Conservation (phyloP, 2,113 vertebrate species). For the Delphinapterus leucas region DNA sequence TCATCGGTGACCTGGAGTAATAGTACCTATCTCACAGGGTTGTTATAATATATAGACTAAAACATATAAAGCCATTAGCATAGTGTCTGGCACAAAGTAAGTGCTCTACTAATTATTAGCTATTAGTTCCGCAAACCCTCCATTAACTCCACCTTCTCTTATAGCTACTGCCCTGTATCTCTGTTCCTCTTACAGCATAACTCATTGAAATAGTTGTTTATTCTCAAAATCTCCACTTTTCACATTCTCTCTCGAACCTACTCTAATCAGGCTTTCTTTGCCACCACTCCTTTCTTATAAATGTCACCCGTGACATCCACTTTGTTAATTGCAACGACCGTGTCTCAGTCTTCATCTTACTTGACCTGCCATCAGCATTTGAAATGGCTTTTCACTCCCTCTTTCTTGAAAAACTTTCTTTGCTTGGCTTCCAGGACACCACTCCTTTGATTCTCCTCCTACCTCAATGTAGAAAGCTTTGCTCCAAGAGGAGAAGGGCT, state of each 20-base stretch:
- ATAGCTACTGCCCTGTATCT: not conserved
- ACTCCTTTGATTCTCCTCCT: slow-evolving; percentile 6
- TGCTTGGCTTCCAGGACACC: not conserved
- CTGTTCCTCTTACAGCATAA: not conserved
- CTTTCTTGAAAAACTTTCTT: not conserved
- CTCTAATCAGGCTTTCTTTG: not conserved
- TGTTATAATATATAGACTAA: not conserved
- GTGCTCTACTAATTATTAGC: not conserved
- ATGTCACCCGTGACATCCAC: not conserved
- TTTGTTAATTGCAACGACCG: not conserved
- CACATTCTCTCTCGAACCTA: not conserved
- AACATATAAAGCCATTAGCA: not conserved
- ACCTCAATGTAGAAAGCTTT: not conserved
- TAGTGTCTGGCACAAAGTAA: not conserved
- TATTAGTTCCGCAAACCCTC: not conserved
- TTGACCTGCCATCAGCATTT: not conserved
- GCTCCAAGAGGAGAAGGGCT: not conserved
- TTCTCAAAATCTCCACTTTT: slow-evolving; percentile 19
- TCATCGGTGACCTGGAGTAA: not conserved
- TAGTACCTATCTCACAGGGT: not conserved
- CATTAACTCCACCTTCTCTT: not conserved
- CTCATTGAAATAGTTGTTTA: not conserved
- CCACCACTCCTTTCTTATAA: not conserved
- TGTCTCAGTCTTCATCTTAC: not conserved
- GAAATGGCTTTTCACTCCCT: not conserved